Evolutionary conservation across 2,113 vertebrate species (phyloP).

Genomic region (Corythornis cristatus): DNA sequence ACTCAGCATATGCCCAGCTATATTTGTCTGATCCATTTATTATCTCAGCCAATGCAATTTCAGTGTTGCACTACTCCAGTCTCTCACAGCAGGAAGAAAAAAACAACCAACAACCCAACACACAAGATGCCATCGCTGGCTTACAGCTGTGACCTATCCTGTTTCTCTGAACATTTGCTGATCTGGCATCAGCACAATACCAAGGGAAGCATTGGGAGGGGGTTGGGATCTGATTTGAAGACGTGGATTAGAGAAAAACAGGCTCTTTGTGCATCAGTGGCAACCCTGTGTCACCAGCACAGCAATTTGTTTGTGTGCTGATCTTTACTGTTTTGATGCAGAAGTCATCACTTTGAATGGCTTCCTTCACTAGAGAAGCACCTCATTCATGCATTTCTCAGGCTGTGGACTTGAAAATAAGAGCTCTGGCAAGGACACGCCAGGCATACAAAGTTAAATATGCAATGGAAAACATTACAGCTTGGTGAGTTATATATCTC

Average conservation of each 20-base stretch:
- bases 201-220: background rate
- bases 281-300: fast-evolving
- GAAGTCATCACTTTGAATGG: background rate
- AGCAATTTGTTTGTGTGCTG: background rate
- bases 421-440: background rate
- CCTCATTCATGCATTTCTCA: background rate
- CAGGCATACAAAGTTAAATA: background rate
- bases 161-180: conserved; percentile 54
- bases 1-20: conserved; percentile 47
- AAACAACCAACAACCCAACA: background rate
- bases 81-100: background rate
- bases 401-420: background rate
- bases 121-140: background rate
- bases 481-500: conserved; percentile 3
- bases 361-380: background rate
- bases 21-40: conserved; percentile 52
- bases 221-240: background rate
- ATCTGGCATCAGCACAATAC: conserved; percentile 6
- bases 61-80: conserved; percentile 1
- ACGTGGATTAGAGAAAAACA: background rate
- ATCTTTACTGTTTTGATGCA: background rate
- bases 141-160: conserved; percentile 61
- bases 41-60: background rate
- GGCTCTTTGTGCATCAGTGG: background rate
- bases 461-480: conserved; percentile 52